A percentile compares a stretch with the other conserved stretches of the same genome.
These are phyloP conservation scores for Melanchra persicariae DNA, from an alignment of 2,888 invertebrate genomes.

Conservation along the genomic window DNA sequence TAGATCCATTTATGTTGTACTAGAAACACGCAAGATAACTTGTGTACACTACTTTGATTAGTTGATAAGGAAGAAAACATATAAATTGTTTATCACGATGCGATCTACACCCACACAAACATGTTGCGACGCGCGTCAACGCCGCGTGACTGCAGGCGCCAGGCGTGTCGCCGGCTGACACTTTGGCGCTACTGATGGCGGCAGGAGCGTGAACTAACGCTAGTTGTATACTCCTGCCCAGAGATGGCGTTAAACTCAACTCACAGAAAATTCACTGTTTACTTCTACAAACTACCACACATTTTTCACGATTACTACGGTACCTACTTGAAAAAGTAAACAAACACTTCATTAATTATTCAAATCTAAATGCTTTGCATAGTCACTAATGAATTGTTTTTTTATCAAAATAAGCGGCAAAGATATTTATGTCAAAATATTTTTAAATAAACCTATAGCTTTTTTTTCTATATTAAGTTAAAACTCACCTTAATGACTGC, in stretches of 20 bases:
- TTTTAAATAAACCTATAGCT: not conserved
- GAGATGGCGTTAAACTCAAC: conserved; percentile 80
- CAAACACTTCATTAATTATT: conserved; percentile 37
- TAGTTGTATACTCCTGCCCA: conserved; percentile 41
- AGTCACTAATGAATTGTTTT: not conserved
- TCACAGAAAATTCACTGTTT: conserved; percentile 57
- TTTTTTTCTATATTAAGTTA: conserved; percentile 31
- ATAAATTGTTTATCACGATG: conserved; percentile 84
- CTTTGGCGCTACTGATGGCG: conserved; percentile 80
- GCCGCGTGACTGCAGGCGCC: conserved; percentile 90
- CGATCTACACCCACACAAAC: conserved; percentile 88
- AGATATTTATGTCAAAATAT: not conserved
- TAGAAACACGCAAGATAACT: conserved; percentile 70
- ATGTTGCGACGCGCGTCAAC: conserved; percentile 89
- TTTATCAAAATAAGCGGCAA: not conserved
- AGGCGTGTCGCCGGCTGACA: conserved; percentile 88
- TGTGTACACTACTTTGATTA: conserved; percentile 77
- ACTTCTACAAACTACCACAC: conserved; percentile 46
- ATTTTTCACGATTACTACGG: conserved; percentile 51
- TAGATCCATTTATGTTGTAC: conserved; percentile 65
- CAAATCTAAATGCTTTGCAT: too few species aligned
- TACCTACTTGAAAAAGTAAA: conserved; percentile 60
- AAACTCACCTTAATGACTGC: conserved; percentile 62
- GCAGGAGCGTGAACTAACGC: conserved; percentile 72
- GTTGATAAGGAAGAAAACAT: conserved; percentile 85